Percentiles rank a stretch among this genome's conserved stretches.
Conservation (phyloP, 2,113 vertebrate species). For the Pseudois nayaur region DNA sequence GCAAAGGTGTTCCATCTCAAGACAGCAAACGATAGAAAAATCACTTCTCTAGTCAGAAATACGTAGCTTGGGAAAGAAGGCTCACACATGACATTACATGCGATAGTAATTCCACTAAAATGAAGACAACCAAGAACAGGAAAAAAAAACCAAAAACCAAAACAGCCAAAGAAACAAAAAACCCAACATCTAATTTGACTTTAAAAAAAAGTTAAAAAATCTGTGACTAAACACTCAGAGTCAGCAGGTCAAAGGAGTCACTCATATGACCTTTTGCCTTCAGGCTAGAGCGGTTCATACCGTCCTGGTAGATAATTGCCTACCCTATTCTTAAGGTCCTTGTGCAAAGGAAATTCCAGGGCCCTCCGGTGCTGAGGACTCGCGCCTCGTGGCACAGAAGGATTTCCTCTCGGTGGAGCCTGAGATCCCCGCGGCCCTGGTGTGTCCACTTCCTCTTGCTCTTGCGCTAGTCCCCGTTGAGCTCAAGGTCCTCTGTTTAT, state of each 20-base stretch:
- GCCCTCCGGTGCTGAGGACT: background rate
- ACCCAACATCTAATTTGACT: background rate
- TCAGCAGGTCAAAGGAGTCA: background rate
- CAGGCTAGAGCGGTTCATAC: background rate
- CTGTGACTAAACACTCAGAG: background rate
- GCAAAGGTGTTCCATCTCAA: background rate
- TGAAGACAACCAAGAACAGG: background rate
- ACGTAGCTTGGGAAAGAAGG: background rate
- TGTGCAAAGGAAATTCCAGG: conserved; percentile 30
- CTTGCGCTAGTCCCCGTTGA: background rate
- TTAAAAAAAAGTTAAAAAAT: background rate
- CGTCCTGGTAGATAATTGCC: conserved; percentile 27
- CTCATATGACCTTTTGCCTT: conserved; percentile 41
- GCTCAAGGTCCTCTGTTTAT: background rate
- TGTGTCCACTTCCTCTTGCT: background rate
- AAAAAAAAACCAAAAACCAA: background rate
- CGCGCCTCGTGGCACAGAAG: background rate
- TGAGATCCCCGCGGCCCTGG: background rate
- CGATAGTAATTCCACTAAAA: background rate
- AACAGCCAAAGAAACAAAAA: background rate
- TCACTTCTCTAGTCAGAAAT: background rate
- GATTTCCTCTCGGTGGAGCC: background rate
- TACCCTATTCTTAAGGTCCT: background rate
- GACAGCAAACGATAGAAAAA: background rate
- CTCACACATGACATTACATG: background rate